Evolutionary conservation across 1,140 invertebrate species (phyloP), one percentile per base, ranked within the genome.

Genomic region (Zaprionus kolodkinae): DNA sequence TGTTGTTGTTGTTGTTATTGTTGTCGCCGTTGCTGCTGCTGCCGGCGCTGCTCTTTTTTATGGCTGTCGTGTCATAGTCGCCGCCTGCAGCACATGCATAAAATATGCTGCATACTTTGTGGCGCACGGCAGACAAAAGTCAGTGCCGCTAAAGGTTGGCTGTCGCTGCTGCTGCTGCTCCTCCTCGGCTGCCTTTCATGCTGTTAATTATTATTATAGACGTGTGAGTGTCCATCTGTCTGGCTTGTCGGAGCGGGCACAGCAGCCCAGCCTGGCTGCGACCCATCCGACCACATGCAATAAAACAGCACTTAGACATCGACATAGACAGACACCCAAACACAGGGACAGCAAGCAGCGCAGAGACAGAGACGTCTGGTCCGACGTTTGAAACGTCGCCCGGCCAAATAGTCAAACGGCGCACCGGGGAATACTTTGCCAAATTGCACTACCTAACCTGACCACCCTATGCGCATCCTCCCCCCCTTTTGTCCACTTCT

Each of bases 191-290:
- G 48, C 67, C 76, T 89, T 87, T 85, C 85, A 89, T 81, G 78
- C 86, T 89, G 85, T 89, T 89, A 89, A 89, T 89, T 89, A 89
- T 88, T 88, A 88, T 89, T 89, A 89, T 89, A 89, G 85, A 89
- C 85, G 86, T 89, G 85, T 81, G 85, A 80, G 77, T 65, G 77
- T 88, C 70, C 76, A 72, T 76, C 78, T 68, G 84, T 75, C 79
- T 78, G 72, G 60, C 40, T 30, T 13, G 57, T 59, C 66, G 60
- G 54, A 43, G 61, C 52, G 52, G 57, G 71, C 74, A 69, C 73
- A 80, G 40, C 48, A 52, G 60, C 62, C 36, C 6, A 43, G 40
- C 40, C 40, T 15, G 25, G n/a, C 50, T 9, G 43, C 56, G 45
- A 55, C 63, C 74, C 64, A 72, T 35, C 67, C 78, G 65, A 81